Evolutionary conservation across 2,797 vertebrate genomes (phyloP), one percentile per base, ranked within the genome.

Genomic region (Gallirallus australis): DNA sequence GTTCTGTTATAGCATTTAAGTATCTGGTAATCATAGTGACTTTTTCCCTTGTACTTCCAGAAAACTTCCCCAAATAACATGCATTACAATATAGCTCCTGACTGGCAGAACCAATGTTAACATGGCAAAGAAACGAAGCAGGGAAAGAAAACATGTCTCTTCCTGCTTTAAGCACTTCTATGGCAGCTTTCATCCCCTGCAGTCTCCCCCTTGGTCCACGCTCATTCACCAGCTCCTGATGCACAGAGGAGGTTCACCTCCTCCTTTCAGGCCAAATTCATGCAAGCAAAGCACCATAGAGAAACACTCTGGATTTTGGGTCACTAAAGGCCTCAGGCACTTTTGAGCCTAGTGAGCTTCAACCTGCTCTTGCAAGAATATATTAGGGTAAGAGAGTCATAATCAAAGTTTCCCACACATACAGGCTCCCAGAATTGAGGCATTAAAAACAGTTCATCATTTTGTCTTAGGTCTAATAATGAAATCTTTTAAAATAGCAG

Each of bases 1-100:
- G 86, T 47, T 86, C 77, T 89, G 61, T 37, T 91, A 84, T 12
- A 94, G 42, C 75, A 92, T 90, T 95, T 95, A 86, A 93, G 70
- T 82, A 61, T 82, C 28, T 92, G 83, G 65, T 90, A 95, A 94
- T 89, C 85, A 94, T 1, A 89, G 68, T 0, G 4, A 85, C 72
- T 39, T 96, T 86, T 87, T 37, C 75, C 53, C 27, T 75, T 0
- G 0, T 57, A 84, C 52, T 91, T 94, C 47, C 86, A 82, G 42
- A 90, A 79, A 80, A 89, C 60, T 93, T 93, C 50, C 53, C 81
- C 30, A 24, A 93, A 87, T n/a, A 90, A 79, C 11, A 70, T 11
- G 0, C 0, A 0, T 48, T 56, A 76, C 0, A 0, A 61, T 72
- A 42, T 31, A 53, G 70, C 30, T 89, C 68, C 59, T 1, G 3